A percentile compares a stretch with the other conserved stretches of the same genome.
phyloP scores from a whole-genome alignment of 2,888 invertebrate genomes.

The Melanophora roralis region DNA sequence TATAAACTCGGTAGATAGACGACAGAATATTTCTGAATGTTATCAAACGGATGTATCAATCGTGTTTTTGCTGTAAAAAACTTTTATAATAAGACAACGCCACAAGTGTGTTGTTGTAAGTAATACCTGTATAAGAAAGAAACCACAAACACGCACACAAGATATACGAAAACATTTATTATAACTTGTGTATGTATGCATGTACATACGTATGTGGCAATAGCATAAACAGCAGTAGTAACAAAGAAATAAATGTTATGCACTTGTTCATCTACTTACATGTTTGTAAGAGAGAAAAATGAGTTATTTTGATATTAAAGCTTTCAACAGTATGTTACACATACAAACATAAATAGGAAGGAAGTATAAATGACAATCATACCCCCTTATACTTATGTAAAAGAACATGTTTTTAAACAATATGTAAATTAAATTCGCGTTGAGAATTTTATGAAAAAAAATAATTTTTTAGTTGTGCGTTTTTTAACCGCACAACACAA shows the following conservation, averaged over 20 bases:
- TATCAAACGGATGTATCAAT: slow-evolving; percentile 65
- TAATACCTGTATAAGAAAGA: slow-evolving; percentile 33
- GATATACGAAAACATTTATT: slow-evolving; percentile 21
- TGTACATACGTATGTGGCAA: slow-evolving; percentile 20
- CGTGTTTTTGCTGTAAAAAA: slow-evolving; percentile 62
- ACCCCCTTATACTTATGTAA: neutral
- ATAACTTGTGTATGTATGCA: slow-evolving; percentile 19
- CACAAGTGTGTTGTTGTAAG: slow-evolving; percentile 51
- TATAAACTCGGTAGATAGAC: neutral
- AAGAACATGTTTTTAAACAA: slow-evolving; percentile 30
- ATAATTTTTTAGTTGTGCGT: too few species aligned
- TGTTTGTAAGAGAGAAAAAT: neutral
- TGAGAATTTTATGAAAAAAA: too few species aligned
- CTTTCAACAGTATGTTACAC: slow-evolving; percentile 29
- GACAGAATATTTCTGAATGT: slow-evolving; percentile 50
- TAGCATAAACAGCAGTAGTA: slow-evolving; percentile 32
- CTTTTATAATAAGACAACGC: slow-evolving; percentile 58
- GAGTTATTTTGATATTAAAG: neutral
- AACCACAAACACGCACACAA: neutral
- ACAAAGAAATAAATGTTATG: slow-evolving; percentile 44
- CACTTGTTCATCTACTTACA: slow-evolving; percentile 49
- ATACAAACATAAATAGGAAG: slow-evolving; percentile 1
- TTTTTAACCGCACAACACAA: too few species aligned
- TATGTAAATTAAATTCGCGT: too few species aligned
- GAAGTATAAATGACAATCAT: slow-evolving; percentile 38